Conservation (phyloP, 2,888 invertebrate species). For the Nomada ferruginata region DNA sequence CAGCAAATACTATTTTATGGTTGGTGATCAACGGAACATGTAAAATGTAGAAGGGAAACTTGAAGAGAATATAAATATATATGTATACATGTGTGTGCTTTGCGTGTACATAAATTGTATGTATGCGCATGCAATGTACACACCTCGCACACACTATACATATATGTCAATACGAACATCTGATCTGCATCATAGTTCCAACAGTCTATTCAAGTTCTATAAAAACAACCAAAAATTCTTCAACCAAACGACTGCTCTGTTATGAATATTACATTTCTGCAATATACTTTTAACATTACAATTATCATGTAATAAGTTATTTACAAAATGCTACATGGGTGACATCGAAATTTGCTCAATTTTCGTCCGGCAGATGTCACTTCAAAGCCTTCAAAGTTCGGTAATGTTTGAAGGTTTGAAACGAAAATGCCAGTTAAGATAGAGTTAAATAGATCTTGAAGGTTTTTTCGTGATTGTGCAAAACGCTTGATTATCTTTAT, state of each 20-base stretch:
- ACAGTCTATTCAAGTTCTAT: neutral
- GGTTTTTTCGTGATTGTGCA: neutral
- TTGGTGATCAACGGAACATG: constrained; percentile 28
- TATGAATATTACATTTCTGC: neutral
- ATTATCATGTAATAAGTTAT: neutral
- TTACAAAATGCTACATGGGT: neutral
- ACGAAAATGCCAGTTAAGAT: constrained; percentile 27
- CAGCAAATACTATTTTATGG: constrained; percentile 52
- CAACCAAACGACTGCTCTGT: neutral
- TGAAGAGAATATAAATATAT: neutral
- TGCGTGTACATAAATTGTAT: no score
- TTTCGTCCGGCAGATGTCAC: constrained; percentile 16
- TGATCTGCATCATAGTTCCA: neutral
- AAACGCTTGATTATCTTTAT: neutral
- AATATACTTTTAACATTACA: neutral
- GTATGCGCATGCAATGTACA: no score
- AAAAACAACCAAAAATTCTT: neutral
- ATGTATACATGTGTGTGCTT: no score
- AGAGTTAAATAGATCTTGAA: neutral
- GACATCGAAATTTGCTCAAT: neutral
- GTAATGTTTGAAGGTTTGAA: constrained; percentile 32
- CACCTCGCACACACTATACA: no score
- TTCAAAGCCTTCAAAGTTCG: neutral
- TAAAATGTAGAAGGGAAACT: constrained; percentile 41
- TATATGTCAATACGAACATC: neutral